Conservation (phyloP, 1,140 invertebrate species). For the Prorops nasuta region DNA sequence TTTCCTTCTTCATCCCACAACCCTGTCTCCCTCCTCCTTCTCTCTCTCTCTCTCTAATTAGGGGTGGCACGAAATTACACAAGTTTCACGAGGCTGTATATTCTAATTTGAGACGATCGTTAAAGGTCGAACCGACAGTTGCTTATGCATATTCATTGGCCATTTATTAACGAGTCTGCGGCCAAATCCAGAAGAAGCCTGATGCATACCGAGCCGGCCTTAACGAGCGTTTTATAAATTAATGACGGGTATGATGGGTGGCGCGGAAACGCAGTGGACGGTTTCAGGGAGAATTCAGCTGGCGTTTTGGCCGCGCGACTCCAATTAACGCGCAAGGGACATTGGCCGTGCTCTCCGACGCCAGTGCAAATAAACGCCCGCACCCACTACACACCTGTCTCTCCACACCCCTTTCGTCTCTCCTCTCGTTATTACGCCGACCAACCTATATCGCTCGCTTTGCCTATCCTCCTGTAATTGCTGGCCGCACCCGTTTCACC, state of each 20-base stretch:
- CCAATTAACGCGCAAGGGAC: conserved; percentile 27
- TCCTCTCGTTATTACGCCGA: too few species aligned
- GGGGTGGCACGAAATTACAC: conserved; percentile 30
- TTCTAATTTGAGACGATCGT: conserved; percentile 37
- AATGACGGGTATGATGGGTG: conserved; percentile 21
- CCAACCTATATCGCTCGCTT: too few species aligned
- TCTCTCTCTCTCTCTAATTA: conserved; percentile 32
- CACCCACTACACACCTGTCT: neutral
- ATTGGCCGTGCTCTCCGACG: conserved; percentile 30
- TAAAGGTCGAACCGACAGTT: conserved; percentile 21
- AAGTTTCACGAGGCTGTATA: conserved; percentile 30
- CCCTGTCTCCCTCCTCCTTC: too few species aligned
- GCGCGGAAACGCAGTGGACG: too few species aligned
- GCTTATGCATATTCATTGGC: conserved; percentile 33
- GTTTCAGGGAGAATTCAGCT: too few species aligned
- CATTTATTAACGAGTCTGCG: conserved; percentile 23
- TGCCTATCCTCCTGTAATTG: too few species aligned
- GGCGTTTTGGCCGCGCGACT: too few species aligned
- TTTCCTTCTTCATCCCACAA: too few species aligned
- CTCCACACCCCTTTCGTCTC: neutral
- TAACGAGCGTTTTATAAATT: conserved; percentile 33
- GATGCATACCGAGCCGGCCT: conserved; percentile 9
- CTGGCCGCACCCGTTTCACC: too few species aligned
- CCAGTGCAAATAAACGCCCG: conserved; percentile 22
- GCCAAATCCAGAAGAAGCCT: conserved; percentile 13